These are phyloP conservation scores for Linhomoeus sp. DNA, from an alignment of 2,888 invertebrate genomes.

Conservation along the genomic window DNA sequence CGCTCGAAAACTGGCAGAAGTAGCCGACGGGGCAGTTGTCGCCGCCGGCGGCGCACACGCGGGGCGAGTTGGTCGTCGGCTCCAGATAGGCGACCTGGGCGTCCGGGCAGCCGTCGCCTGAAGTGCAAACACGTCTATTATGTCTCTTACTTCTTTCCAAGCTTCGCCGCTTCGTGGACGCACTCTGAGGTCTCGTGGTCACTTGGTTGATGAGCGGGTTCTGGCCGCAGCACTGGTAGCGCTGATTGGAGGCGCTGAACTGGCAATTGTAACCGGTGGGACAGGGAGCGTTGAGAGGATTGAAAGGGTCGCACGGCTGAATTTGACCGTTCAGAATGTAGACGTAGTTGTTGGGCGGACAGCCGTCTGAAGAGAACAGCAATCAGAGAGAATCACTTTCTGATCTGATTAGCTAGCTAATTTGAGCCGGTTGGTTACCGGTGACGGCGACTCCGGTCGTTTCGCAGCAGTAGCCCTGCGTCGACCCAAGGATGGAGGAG, in stretches of 20 bases:
- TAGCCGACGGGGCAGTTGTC: conserved; percentile 15
- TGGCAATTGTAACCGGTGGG: conserved; percentile 15
- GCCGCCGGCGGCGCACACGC: conserved; percentile 9
- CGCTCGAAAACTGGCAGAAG: conserved; percentile 13
- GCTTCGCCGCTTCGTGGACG: too few relatives aligned
- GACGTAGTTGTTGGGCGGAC: conserved; percentile 12
- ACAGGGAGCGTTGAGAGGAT: conserved; percentile 20
- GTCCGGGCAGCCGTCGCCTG: conserved; percentile 15
- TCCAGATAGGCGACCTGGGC: conserved; percentile 17
- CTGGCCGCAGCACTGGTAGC: conserved; percentile 1
- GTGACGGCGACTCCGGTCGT: background rate
- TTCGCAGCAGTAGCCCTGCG: background rate
- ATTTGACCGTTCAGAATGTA: conserved; percentile 9
- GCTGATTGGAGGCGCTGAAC: conserved; percentile 10
- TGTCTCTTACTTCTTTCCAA: too few relatives aligned
- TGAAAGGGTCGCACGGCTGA: conserved; percentile 16
- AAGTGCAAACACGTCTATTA: background rate
- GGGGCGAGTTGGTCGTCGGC: conserved; percentile 11
- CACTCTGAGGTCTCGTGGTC: too few relatives aligned
- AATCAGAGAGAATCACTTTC: background rate
- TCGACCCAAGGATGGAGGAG: conserved; percentile 6
- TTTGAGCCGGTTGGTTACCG: background rate
- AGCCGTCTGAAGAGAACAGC: conserved; percentile 8
- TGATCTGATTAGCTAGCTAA: background rate
- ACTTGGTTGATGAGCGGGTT: too few relatives aligned